A percentile compares a stretch with the other conserved stretches of the same genome.
Evolutionary conservation across 2,888 invertebrate genomes (phyloP).

Genomic region (Druceiella hillmani): DNA sequence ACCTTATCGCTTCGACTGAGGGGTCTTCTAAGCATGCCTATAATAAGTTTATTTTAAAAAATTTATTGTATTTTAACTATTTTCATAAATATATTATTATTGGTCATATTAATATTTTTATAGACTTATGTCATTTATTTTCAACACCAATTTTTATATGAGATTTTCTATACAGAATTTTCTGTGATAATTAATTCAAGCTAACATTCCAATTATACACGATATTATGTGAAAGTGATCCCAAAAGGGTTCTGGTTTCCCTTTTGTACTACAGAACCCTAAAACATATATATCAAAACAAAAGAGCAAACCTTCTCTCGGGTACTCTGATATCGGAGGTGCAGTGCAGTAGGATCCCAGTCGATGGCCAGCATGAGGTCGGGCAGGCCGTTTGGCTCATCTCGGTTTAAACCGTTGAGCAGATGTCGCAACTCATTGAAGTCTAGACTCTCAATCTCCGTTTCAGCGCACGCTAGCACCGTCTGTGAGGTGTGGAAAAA

Average conservation of each 20-base stretch:
- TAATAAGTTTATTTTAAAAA: too few species aligned
- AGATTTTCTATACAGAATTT: not conserved
- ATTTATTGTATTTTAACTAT: too few species aligned
- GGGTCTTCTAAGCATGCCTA: constrained; percentile 72
- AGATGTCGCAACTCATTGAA: constrained; percentile 23
- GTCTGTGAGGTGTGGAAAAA: constrained; percentile 1
- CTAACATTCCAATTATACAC: too few species aligned
- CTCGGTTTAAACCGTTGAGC: constrained; percentile 6
- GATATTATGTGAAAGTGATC: too few species aligned
- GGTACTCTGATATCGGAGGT: constrained; percentile 79
- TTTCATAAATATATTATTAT: constrained; percentile 4
- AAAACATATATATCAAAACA: not conserved
- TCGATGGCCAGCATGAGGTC: constrained; percentile 67
- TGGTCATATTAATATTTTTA: not conserved
- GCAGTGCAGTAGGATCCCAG: constrained; percentile 93
- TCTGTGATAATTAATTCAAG: too few species aligned
- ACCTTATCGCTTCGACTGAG: constrained; percentile 64
- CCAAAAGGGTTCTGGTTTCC: not conserved
- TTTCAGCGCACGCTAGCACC: constrained; percentile 1
- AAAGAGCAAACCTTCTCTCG: constrained; percentile 56
- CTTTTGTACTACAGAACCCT: not conserved
- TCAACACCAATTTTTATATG: not conserved
- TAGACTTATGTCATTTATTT: not conserved
- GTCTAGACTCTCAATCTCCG: constrained; percentile 18
- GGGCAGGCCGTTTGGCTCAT: constrained; percentile 15